Evolutionary conservation across 2,113 vertebrate species (phyloP), one percentile per base, ranked within the genome.

Genomic region (Cyprinus carpio): DNA sequence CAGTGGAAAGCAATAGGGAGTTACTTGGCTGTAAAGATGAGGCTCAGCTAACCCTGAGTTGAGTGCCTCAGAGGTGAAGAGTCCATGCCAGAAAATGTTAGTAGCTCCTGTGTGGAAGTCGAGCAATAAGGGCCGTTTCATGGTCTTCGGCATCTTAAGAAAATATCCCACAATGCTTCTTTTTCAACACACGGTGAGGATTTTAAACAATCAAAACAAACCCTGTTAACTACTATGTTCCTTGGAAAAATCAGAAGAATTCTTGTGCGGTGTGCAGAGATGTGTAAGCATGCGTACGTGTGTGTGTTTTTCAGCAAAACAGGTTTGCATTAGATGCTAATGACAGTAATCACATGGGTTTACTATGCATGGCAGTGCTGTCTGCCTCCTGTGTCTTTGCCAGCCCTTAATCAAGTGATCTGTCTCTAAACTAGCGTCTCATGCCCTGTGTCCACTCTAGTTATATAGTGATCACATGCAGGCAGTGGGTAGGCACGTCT

Each of bases 61-160:
- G 20, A 62, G 67, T 25, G 43, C 43, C 23, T 86, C 11, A 79
- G 87, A 92, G 92, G 91, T 92, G 89, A 93, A 87, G 81, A 92
- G 88, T 91, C 91, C 88, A 89, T 81, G 82, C 88, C 86, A 90
- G 65, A 25, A 43, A 77, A 67, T 83, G 86, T 40, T 67, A 83
- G 69, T 65, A 31, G 65, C 46, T 27, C 25, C 62, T 67, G 37
- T 75, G 27, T 49, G 74, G 46, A 75, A 75, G 74, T 75, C 13
- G 27, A 51, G 74, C 43, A 75, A 51, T 29, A 7, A 18, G 31
- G 7, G 25, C 29, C 1, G 0, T 51, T 37, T 69, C n/a, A 69
- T 56, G 4, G 18, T 78, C 20, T 79, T 80, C 46, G 43, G 9
- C 43, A 78, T 69, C 75, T 54, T 51, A 85, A 65, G 27, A n/a